Percentiles rank a stretch among this genome's conserved stretches.
These are phyloP conservation scores for Agrochola lychnidis DNA, from an alignment of 2,888 invertebrate species.

Conservation along the genomic window DNA sequence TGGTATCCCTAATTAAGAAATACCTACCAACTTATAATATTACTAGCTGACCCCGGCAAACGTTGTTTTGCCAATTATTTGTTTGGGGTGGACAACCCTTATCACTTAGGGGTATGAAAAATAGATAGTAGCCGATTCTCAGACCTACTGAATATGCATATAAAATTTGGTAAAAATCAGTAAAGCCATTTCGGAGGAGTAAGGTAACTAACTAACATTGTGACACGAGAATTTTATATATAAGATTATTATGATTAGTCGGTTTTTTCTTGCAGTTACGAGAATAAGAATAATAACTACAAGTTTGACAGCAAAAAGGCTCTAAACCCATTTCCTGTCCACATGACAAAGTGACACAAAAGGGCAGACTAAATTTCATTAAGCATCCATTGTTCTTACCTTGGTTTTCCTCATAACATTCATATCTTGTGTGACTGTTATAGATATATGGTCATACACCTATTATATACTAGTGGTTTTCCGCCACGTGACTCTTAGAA, in stretches of 20 bases:
- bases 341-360: not conserved
- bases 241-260: too few relatives aligned
- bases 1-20: too few relatives aligned
- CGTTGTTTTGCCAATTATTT: too few relatives aligned
- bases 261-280: not conserved
- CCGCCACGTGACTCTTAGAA: conserved; percentile 54
- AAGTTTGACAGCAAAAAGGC: conserved; percentile 26
- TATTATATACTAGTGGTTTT: conserved; percentile 37
- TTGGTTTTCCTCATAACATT: conserved; percentile 44
- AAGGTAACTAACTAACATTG: too few relatives aligned
- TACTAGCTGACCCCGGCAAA: too few relatives aligned
- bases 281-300: not conserved
- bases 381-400: conserved; percentile 21
- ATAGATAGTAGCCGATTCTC: too few relatives aligned
- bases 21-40: not conserved
- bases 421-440: conserved; percentile 20
- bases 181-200: too few relatives aligned
- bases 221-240: too few relatives aligned
- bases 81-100: too few relatives aligned
- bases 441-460: conserved; percentile 4
- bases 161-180: too few relatives aligned
- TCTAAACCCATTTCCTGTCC: conserved; percentile 20
- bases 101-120: too few relatives aligned
- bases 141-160: too few relatives aligned
- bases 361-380: conserved; percentile 36